These are phyloP conservation scores for Eubucco bourcierii DNA, from an alignment of 2,113 vertebrate genomes.

Conservation along the genomic window DNA sequence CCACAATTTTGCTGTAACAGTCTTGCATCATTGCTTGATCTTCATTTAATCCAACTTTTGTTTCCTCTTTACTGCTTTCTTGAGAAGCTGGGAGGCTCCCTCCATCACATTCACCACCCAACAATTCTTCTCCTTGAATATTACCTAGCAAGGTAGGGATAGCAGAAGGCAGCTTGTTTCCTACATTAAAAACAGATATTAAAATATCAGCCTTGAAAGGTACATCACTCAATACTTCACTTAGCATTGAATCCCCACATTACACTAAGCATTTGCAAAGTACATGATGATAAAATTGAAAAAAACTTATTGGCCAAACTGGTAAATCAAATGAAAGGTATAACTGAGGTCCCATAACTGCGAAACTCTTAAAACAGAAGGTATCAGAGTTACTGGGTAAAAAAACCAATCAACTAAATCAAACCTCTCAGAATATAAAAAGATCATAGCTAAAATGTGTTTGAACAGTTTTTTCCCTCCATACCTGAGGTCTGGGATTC, in stretches of 20 bases:
- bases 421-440: neutral
- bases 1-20: conserved; percentile 99
- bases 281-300: neutral
- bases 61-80: conserved; percentile 84
- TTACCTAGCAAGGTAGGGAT: conserved; percentile 92
- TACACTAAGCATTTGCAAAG: neutral
- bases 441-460: neutral
- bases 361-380: neutral
- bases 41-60: conserved; percentile 87
- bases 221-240: neutral
- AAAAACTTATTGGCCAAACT: neutral
- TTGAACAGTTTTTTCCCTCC: neutral
- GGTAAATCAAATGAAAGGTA: neutral
- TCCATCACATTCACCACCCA: conserved; percentile 83
- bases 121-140: conserved; percentile 90
- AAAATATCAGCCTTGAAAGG: neutral
- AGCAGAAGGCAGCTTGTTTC: conserved; percentile 89
- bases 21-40: conserved; percentile 99
- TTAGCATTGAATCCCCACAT: neutral
- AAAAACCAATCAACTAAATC: too few species aligned
- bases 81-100: conserved; percentile 84
- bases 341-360: neutral
- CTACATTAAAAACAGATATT: conserved; percentile 65
- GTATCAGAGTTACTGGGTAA: neutral
- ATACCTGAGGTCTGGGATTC: conserved; percentile 92